A percentile compares a stretch with the other conserved stretches of the same genome.
These are phyloP conservation scores for Saturnia japonica DNA, from an alignment of 2,888 invertebrate species.

Conservation along the genomic window DNA sequence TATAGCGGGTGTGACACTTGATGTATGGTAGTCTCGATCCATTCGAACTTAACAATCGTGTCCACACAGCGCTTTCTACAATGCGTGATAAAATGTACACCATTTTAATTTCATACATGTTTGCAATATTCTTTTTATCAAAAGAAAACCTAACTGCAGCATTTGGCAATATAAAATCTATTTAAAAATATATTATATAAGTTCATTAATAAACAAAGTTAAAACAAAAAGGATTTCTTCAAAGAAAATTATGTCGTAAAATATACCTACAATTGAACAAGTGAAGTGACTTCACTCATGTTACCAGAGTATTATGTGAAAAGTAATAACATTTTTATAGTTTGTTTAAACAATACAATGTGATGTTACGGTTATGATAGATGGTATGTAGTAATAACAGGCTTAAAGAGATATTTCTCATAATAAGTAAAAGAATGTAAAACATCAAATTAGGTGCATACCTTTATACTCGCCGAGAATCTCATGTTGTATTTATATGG, in stretches of 20 bases:
- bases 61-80: no score
- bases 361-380: no score
- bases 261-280: background rate
- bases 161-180: background rate
- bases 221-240: background rate
- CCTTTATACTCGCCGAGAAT: conserved; percentile 63
- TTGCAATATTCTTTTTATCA: no score
- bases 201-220: background rate
- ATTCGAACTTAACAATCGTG: no score
- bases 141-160: background rate
- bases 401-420: background rate
- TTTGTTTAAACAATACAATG: no score
- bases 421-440: background rate
- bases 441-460: conserved; percentile 34
- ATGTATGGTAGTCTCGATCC: no score
- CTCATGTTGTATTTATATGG: conserved; percentile 53
- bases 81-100: no score
- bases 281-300: background rate
- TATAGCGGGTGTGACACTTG: no score
- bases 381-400: background rate
- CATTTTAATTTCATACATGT: no score
- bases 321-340: no score
- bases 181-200: background rate
- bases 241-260: background rate
- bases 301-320: no score